Evolutionary conservation across 2,797 vertebrate genomes (phyloP).

Genomic region (Rhinella marina): DNA sequence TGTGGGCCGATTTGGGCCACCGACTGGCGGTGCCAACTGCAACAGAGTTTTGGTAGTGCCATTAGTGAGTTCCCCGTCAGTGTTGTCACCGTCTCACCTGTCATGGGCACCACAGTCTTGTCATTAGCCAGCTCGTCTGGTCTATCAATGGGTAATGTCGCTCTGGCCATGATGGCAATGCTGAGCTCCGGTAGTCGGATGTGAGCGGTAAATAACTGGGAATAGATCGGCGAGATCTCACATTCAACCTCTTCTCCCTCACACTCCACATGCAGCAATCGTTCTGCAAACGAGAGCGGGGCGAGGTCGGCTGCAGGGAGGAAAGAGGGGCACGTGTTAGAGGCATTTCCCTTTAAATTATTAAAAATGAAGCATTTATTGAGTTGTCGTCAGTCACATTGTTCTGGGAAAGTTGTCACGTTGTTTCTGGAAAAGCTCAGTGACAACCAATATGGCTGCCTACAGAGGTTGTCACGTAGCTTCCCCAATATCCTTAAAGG

Average conservation of each 20-base stretch:
- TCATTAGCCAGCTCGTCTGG: constrained; percentile 70
- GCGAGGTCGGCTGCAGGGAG: constrained; percentile 71
- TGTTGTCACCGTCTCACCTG: constrained; percentile 1
- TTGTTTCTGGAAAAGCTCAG: too few species aligned
- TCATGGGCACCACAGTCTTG: constrained; percentile 63
- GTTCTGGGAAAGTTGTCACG: too few species aligned
- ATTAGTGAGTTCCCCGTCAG: too few species aligned
- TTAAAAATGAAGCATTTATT: too few species aligned
- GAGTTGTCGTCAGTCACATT: too few species aligned
- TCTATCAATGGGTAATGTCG: neutral
- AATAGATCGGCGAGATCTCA: constrained; percentile 74
- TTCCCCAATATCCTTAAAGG: too few species aligned
- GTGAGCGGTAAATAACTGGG: constrained; percentile 71
- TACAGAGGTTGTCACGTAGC: too few species aligned
- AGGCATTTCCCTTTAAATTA: too few species aligned
- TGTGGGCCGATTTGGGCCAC: too few species aligned
- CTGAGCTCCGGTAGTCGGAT: constrained; percentile 76
- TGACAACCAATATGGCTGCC: too few species aligned
- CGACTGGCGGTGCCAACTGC: too few species aligned
- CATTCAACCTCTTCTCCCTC: constrained; percentile 79
- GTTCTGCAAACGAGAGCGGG: constrained; percentile 74
- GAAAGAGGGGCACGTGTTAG: neutral
- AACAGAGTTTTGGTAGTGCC: too few species aligned
- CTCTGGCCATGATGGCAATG: constrained; percentile 71
- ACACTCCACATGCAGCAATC: constrained; percentile 82